Conservation (phyloP, 2,888 invertebrate genomes). For the Chymomyza caudatula region DNA sequence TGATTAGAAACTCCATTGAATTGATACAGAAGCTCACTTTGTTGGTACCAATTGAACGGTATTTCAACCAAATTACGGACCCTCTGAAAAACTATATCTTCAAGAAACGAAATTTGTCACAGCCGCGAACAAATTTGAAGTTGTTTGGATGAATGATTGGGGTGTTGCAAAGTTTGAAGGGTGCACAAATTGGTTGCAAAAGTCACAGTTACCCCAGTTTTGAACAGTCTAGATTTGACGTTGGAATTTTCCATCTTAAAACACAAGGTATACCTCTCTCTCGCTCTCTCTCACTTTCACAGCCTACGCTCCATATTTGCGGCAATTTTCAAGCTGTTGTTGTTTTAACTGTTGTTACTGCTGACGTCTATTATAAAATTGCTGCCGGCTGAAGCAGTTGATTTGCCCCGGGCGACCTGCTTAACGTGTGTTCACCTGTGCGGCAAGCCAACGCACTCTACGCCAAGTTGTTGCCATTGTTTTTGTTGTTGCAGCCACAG, state of each 20-base stretch:
- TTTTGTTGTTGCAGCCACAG: slow-evolving; percentile 21
- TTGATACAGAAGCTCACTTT: no score
- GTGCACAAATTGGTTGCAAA: no score
- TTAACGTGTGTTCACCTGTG: slow-evolving; percentile 47
- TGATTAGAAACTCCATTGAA: no score
- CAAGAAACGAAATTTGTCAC: no score
- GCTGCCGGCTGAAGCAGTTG: slow-evolving; percentile 8
- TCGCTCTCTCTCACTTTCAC: neutral
- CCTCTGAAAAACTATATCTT: no score
- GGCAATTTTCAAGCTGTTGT: neutral
- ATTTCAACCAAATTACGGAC: no score
- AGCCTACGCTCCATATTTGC: neutral
- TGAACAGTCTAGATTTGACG: neutral
- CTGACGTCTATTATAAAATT: slow-evolving; percentile 29
- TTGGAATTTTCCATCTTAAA: neutral
- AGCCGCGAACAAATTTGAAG: no score
- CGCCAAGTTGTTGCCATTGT: slow-evolving; percentile 14
- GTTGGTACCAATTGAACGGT: no score
- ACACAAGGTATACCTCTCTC: neutral
- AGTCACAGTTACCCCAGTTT: neutral
- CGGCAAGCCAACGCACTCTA: slow-evolving; percentile 35
- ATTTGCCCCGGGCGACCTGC: slow-evolving; percentile 30
- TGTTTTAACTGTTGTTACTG: neutral
- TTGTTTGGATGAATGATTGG: no score
- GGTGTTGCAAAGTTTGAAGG: no score